phyloP scores from a whole-genome alignment of 2,888 invertebrate species.

The Lasioglossum oenotherae region DNA sequence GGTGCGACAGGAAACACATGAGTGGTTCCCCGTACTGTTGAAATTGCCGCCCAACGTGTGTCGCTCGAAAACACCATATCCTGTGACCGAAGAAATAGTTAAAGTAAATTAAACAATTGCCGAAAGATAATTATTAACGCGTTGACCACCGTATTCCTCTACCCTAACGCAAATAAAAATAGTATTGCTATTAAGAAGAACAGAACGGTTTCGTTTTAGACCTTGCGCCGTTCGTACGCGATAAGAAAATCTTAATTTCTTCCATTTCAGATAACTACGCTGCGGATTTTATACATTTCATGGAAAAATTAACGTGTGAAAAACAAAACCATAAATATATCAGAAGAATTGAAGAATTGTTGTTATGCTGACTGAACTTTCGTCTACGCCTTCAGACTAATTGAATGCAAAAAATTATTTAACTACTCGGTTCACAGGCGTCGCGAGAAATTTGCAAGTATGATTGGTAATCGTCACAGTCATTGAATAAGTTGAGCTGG shows the following conservation, averaged over 20 bases:
- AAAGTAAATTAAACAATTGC: background rate
- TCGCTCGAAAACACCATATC: conserved; percentile 97
- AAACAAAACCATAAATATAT: conserved; percentile 1
- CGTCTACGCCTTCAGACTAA: background rate
- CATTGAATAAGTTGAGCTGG: background rate
- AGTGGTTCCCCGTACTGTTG: conserved; percentile 97
- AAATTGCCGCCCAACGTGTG: conserved; percentile 98
- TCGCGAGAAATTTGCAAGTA: background rate
- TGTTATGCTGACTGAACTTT: background rate
- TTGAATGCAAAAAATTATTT: background rate
- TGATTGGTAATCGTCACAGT: background rate
- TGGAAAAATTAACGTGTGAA: background rate
- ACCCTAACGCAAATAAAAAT: background rate
- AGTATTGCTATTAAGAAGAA: background rate
- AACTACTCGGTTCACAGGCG: background rate
- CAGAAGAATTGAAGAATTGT: background rate
- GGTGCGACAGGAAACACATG: conserved; percentile 99
- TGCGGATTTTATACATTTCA: background rate
- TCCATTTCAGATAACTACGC: background rate
- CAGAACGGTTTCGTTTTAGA: background rate
- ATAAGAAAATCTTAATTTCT: conserved; percentile 2
- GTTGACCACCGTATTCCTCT: background rate
- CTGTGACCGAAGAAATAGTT: conserved; percentile 81
- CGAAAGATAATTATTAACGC: background rate
- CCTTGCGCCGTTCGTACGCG: background rate